Conservation (phyloP, 1,140 invertebrate genomes). For the Trigoniulus corallinus region DNA sequence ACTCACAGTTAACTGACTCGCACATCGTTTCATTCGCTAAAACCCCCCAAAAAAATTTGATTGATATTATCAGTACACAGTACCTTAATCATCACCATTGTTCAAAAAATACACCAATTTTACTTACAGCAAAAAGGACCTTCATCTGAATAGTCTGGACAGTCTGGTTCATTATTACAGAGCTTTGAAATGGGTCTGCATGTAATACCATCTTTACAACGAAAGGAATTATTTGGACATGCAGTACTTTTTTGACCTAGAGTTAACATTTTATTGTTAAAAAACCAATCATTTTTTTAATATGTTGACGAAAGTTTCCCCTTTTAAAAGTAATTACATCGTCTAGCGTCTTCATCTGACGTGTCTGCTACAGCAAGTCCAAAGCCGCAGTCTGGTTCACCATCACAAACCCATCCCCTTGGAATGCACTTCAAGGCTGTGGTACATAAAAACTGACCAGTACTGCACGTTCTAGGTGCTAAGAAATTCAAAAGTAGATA, state of each 20-base stretch:
- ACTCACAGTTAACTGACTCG: slow-evolving; percentile 38
- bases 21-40: slow-evolving; percentile 37
- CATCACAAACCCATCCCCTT: slow-evolving; percentile 58
- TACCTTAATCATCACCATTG: slow-evolving; percentile 1
- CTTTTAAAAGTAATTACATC: slow-evolving; percentile 28
- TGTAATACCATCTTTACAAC: slow-evolving; percentile 34
- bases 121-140: slow-evolving; percentile 24
- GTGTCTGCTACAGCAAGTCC: slow-evolving; percentile 36
- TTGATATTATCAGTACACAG: slow-evolving; percentile 9
- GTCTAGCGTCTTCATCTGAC: slow-evolving; percentile 37
- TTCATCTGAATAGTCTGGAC: slow-evolving; percentile 31
- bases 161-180: slow-evolving; percentile 27
- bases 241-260: slow-evolving; percentile 30
- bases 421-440: slow-evolving; percentile 50
- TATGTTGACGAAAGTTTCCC: not conserved
- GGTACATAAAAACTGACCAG: slow-evolving; percentile 43
- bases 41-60: slow-evolving; percentile 2
- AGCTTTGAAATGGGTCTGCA: slow-evolving; percentile 30
- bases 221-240: slow-evolving; percentile 39
- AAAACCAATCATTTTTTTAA: not conserved
- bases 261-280: not conserved
- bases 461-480: slow-evolving; percentile 32
- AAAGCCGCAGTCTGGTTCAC: slow-evolving; percentile 52
- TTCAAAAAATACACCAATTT: not conserved
- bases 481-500: slow-evolving; percentile 16